Evolutionary conservation across 2,797 vertebrate genomes (phyloP).

Genomic region (Fundulus diaphanus): DNA sequence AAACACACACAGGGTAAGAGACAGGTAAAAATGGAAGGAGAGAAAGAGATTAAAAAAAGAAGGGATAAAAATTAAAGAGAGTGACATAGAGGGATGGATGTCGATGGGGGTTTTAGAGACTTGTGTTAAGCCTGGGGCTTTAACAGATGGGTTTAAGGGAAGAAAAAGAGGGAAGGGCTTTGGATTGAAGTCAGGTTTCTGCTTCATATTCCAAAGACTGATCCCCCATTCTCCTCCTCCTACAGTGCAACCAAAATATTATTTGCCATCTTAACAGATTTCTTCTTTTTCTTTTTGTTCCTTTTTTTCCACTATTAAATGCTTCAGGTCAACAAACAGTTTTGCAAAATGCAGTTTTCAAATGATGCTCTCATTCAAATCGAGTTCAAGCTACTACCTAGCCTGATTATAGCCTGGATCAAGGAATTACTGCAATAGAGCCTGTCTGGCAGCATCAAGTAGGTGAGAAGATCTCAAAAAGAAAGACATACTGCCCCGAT

Average conservation of each 20-base stretch:
- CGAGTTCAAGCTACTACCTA: no score
- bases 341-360: neutral
- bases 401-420: no score
- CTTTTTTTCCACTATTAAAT: neutral
- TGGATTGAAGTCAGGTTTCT: conserved; percentile 70
- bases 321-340: neutral
- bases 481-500: no score
- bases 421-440: neutral
- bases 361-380: no score
- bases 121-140: conserved; percentile 67
- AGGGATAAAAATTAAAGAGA: conserved; percentile 2
- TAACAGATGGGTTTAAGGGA: conserved; percentile 69
- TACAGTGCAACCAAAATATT: neutral
- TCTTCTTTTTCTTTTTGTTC: neutral
- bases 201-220: conserved; percentile 70
- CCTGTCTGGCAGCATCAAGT: neutral
- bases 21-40: conserved; percentile 7
- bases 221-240: conserved; percentile 61
- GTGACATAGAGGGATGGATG: conserved; percentile 50
- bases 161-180: conserved; percentile 50
- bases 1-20: conserved; percentile 6
- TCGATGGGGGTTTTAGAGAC: conserved; percentile 59
- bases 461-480: neutral
- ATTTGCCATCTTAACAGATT: neutral
- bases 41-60: conserved; percentile 11